Percentiles rank a stretch among this genome's conserved stretches.
phyloP scores from a whole-genome alignment of 2,888 invertebrate species.

The Plagiodera versicolora region DNA sequence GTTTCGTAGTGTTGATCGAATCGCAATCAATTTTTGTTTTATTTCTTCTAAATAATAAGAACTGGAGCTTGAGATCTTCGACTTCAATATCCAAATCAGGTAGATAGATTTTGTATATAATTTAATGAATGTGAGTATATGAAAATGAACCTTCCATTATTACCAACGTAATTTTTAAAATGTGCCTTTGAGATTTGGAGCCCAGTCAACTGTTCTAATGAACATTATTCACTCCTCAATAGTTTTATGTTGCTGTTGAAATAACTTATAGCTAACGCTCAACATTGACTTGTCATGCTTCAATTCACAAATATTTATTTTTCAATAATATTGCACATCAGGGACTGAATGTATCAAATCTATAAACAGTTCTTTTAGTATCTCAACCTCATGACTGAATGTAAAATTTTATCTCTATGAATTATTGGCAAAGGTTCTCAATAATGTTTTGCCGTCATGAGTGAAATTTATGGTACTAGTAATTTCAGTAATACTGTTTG shows the following conservation, averaged over 20 bases:
- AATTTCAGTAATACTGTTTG: constrained; percentile 17
- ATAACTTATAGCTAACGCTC: too few species aligned
- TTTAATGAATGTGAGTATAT: constrained; percentile 24
- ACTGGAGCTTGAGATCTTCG: constrained; percentile 24
- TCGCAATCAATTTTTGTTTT: constrained; percentile 3
- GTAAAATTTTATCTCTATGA: background rate
- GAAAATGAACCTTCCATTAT: constrained; percentile 56
- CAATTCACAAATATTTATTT: too few species aligned
- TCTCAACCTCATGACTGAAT: too few species aligned
- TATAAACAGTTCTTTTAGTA: too few species aligned
- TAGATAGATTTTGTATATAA: constrained; percentile 24
- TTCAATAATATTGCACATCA: too few species aligned
- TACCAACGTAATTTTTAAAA: constrained; percentile 54
- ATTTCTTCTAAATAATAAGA: constrained; percentile 30
- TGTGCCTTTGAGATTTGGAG: constrained; percentile 52
- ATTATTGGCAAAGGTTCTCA: background rate
- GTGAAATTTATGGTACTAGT: constrained; percentile 19
- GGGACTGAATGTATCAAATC: too few species aligned
- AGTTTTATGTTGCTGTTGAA: too few species aligned
- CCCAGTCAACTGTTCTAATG: background rate
- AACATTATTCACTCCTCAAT: background rate
- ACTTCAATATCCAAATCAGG: background rate
- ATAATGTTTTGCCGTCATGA: constrained; percentile 26
- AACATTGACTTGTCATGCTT: too few species aligned
- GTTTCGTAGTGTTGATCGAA: background rate